phyloP scores from a whole-genome alignment of 1,140 invertebrate genomes.

The Adelges cooleyi region DNA sequence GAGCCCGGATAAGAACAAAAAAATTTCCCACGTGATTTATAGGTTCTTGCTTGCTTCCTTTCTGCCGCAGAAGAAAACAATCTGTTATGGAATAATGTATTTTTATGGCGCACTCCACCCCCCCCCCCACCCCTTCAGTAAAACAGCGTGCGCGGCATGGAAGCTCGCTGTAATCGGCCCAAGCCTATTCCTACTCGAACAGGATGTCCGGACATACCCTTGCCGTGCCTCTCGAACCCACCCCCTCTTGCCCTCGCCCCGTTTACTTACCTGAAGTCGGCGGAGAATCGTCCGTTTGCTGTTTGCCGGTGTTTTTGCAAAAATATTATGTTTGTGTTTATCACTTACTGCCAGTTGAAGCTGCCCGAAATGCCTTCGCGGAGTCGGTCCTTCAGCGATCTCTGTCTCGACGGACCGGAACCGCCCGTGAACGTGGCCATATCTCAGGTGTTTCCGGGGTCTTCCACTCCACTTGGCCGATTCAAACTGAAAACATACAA shows the following conservation, averaged over 20 bases:
- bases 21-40: constrained; percentile 18
- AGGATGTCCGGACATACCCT: too few species aligned
- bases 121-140: neutral
- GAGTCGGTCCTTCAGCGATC: constrained; percentile 39
- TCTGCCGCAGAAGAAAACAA: constrained; percentile 9
- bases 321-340: neutral
- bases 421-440: constrained; percentile 21
- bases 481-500: too few species aligned
- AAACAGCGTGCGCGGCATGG: too few species aligned
- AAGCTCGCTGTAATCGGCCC: too few species aligned
- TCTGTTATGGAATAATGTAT: constrained; percentile 14
- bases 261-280: too few species aligned
- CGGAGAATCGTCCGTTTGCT: too few species aligned
- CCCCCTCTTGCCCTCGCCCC: too few species aligned
- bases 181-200: too few species aligned
- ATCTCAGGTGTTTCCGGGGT: too few species aligned
- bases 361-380: constrained; percentile 38
- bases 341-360: constrained; percentile 38
- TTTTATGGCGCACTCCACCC: neutral
- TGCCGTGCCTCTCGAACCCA: too few species aligned
- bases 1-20: constrained; percentile 1
- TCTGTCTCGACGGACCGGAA: constrained; percentile 36
- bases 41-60: constrained; percentile 13
- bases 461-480: neutral
- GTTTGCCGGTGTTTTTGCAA: too few species aligned